These are phyloP conservation scores for Oligia fasciuncula DNA, from an alignment of 2,888 invertebrate genomes.

Conservation along the genomic window DNA sequence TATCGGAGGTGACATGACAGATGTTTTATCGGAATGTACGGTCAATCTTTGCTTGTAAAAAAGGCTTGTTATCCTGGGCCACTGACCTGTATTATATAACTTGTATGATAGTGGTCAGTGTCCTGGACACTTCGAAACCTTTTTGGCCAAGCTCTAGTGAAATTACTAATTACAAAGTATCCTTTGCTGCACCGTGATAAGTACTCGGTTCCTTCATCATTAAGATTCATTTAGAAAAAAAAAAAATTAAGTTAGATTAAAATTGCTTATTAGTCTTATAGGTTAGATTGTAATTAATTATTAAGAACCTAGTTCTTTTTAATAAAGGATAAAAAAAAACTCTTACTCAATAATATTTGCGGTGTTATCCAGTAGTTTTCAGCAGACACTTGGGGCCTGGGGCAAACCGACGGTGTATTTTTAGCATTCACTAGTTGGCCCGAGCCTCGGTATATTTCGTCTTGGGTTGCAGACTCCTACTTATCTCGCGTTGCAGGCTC, in stretches of 20 bases:
- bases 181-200: background rate
- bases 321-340: no score
- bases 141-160: background rate
- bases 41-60: background rate
- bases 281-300: no score
- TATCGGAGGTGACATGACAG: no score
- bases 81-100: no score
- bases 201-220: background rate
- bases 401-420: slow-evolving; percentile 39
- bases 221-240: background rate
- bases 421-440: slow-evolving; percentile 55
- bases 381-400: slow-evolving; percentile 12
- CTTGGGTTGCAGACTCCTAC: slow-evolving; percentile 47
- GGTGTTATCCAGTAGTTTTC: background rate
- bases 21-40: no score
- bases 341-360: slow-evolving; percentile 6
- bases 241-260: no score
- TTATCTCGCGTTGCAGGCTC: slow-evolving; percentile 62
- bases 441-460: slow-evolving; percentile 43
- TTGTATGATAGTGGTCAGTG: no score
- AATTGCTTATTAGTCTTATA: no score
- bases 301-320: no score
- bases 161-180: background rate
- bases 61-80: background rate
- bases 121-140: background rate